phyloP scores from a whole-genome alignment of 2,797 vertebrate genomes.

The Ceryle rudis region DNA sequence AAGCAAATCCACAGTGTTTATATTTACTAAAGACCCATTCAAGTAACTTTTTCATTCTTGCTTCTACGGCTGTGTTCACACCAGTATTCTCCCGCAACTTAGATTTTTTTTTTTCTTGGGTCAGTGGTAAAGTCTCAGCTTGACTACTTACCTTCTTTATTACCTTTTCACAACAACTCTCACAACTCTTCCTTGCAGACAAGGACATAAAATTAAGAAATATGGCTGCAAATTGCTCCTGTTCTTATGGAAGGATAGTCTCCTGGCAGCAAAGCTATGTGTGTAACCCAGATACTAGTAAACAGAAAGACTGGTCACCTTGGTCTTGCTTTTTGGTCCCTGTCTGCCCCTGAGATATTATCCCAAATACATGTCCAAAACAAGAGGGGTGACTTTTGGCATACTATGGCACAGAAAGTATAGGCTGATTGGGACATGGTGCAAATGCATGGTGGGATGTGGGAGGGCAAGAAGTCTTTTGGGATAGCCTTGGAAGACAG shows the following conservation, averaged over 20 bases:
- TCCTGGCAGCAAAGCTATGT: not conserved
- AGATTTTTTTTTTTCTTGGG: not conserved
- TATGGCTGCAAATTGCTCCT: not conserved
- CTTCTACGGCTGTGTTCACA: not conserved
- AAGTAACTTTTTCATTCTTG: not conserved
- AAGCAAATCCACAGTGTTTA: not conserved
- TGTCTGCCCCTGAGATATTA: not conserved
- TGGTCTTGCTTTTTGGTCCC: not conserved
- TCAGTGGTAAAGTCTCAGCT: not conserved
- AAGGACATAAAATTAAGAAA: not conserved
- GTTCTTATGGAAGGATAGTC: not conserved
- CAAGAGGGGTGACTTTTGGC: not conserved
- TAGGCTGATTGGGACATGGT: not conserved
- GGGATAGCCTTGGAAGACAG: not conserved
- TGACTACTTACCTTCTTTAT: not conserved
- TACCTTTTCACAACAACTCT: not conserved
- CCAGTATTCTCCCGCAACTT: not conserved
- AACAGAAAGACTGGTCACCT: not conserved
- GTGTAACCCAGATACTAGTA: not conserved
- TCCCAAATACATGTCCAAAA: not conserved
- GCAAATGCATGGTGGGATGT: not conserved
- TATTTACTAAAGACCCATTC: not conserved
- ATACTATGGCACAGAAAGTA: not conserved
- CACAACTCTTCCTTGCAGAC: not conserved
- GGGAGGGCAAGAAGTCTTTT: not conserved